Evolutionary conservation across 2,888 invertebrate genomes (phyloP).

Genomic region (Xanthorhoe designata): DNA sequence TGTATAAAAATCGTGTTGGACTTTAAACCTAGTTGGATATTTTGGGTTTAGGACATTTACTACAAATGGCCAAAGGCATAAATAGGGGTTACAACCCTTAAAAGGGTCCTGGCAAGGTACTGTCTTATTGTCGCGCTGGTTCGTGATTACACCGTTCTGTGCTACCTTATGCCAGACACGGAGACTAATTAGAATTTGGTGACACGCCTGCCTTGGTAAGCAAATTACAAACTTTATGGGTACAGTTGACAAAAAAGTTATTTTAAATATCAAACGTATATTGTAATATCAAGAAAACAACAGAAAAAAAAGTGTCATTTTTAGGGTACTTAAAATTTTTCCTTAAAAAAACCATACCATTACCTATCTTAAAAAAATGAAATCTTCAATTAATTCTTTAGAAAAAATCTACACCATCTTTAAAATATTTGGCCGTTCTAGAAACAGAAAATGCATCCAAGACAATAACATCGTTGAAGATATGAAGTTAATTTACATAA

Average conservation of each 20-base stretch:
- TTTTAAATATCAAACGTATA: background rate
- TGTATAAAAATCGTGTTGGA: too few species aligned
- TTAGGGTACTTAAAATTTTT: too few species aligned
- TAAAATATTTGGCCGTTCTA: background rate
- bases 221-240: slow-evolving; percentile 63
- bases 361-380: too few species aligned
- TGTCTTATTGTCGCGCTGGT: slow-evolving; percentile 49
- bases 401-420: too few species aligned
- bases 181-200: slow-evolving; percentile 82
- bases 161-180: slow-evolving; percentile 80
- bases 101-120: slow-evolving; percentile 10
- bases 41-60: too few species aligned
- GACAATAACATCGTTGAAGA: background rate
- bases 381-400: too few species aligned
- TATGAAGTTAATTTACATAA: background rate
- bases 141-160: slow-evolving; percentile 64
- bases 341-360: too few species aligned
- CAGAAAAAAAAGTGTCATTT: background rate
- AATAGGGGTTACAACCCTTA: background rate
- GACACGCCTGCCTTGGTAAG: slow-evolving; percentile 71
- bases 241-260: slow-evolving; percentile 60
- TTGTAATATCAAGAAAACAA: background rate
- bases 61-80: too few species aligned
- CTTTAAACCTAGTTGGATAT: too few species aligned
- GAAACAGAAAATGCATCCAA: background rate